These are phyloP conservation scores for Hypsibius dujardini DNA, from an alignment of 1,140 invertebrate genomes.

Conservation along the genomic window DNA sequence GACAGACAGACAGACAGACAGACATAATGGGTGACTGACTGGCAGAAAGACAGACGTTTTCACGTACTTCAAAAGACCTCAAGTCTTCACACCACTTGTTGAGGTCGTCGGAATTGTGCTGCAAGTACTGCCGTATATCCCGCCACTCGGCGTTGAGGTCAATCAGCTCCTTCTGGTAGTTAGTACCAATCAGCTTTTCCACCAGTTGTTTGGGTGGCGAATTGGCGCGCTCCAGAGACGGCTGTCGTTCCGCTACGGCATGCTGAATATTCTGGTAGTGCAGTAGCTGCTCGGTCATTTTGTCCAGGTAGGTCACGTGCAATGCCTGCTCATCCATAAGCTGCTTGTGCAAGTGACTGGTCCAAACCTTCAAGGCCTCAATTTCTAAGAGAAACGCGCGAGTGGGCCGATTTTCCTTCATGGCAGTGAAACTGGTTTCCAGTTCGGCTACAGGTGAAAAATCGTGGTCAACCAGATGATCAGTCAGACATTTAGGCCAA, in stretches of 20 bases:
- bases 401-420: neutral
- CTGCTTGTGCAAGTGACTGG: neutral
- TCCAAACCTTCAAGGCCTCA: neutral
- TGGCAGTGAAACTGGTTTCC: too few relatives aligned
- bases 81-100: neutral
- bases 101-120: neutral
- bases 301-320: neutral
- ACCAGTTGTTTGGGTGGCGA: neutral
- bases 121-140: constrained; percentile 10
- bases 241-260: neutral
- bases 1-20: too few relatives aligned
- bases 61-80: neutral
- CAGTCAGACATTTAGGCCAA: too few relatives aligned
- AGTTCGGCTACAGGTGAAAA: too few relatives aligned
- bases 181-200: constrained; percentile 2
- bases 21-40: too few relatives aligned
- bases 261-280: neutral
- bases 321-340: constrained; percentile 3
- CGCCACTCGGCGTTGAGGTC: neutral
- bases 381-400: neutral
- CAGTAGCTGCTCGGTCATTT: neutral
- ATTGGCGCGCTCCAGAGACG: neutral
- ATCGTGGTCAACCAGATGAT: too few relatives aligned
- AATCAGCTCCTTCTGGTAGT: neutral
- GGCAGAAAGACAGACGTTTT: too few relatives aligned